Evolutionary conservation across 2,113 vertebrate genomes (phyloP).

Genomic region (Pyrgilauda ruficollis): DNA sequence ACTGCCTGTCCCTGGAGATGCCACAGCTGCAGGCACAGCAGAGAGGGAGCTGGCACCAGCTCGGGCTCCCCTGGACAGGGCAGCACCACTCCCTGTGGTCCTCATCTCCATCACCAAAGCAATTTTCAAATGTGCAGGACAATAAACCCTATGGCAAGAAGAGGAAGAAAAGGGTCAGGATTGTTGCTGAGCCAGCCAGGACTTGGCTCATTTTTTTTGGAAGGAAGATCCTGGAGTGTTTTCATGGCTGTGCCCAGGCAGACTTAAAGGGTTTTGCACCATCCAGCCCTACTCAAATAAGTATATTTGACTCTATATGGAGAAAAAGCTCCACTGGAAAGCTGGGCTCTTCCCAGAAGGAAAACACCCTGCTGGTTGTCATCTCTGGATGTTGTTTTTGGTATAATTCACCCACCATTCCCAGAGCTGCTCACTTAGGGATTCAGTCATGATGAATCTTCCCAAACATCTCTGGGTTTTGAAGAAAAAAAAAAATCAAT

Average conservation of each 20-base stretch:
- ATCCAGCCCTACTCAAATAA: background rate
- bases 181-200: background rate
- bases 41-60: background rate
- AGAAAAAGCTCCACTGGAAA: background rate
- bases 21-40: background rate
- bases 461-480: background rate
- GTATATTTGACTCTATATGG: background rate
- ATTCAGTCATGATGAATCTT: background rate
- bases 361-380: background rate
- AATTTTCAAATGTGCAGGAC: background rate
- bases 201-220: background rate
- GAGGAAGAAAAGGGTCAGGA: background rate
- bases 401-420: background rate
- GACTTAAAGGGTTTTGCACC: background rate
- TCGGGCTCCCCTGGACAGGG: background rate
- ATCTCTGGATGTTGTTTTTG: background rate
- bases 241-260: background rate
- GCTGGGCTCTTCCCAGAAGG: background rate
- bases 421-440: background rate
- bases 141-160: background rate
- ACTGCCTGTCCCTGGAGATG: slow-evolving; percentile 9
- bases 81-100: background rate
- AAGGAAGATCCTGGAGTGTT: background rate
- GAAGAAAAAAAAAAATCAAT: background rate
- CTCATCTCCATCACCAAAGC: background rate